phyloP scores from a whole-genome alignment of 2,113 vertebrate species.

The Trogon surrucura region DNA sequence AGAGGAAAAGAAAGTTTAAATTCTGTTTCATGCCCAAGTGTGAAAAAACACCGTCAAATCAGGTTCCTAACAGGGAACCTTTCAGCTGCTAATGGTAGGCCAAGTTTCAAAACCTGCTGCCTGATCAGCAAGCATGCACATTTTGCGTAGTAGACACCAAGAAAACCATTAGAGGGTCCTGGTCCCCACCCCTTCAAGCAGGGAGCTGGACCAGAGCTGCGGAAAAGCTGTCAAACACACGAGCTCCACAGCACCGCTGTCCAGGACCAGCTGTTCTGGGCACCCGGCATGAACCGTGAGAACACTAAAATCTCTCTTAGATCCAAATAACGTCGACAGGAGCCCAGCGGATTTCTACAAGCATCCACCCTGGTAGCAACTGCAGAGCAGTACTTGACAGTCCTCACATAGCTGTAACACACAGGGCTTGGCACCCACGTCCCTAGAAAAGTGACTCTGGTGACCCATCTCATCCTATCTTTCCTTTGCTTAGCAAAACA shows the following conservation, averaged over 20 bases:
- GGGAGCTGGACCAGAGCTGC: neutral
- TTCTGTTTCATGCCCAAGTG: neutral
- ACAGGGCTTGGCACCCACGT: rapidly evolving
- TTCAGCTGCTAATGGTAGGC: neutral
- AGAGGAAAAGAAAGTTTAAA: neutral
- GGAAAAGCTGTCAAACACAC: neutral
- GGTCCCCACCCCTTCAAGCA: neutral
- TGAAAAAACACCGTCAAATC: neutral
- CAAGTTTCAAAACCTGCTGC: neutral
- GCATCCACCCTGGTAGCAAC: neutral
- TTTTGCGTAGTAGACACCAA: neutral
- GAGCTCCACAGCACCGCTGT: rapidly evolving
- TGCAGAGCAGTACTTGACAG: neutral
- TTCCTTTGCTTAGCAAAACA: neutral
- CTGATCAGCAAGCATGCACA: rapidly evolving
- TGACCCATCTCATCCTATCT: neutral
- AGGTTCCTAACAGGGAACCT: neutral
- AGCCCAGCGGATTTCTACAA: neutral
- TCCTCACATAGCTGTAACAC: neutral
- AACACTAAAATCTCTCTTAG: neutral
- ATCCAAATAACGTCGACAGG: neutral
- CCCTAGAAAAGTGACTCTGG: neutral
- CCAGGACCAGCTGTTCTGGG: neutral
- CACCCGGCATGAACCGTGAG: neutral
- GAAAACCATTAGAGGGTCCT: neutral